Percentiles rank a stretch among this genome's conserved stretches.
These are phyloP conservation scores for Sarcophaga peregrina DNA, from an alignment of 1,140 invertebrate genomes.

Conservation along the genomic window DNA sequence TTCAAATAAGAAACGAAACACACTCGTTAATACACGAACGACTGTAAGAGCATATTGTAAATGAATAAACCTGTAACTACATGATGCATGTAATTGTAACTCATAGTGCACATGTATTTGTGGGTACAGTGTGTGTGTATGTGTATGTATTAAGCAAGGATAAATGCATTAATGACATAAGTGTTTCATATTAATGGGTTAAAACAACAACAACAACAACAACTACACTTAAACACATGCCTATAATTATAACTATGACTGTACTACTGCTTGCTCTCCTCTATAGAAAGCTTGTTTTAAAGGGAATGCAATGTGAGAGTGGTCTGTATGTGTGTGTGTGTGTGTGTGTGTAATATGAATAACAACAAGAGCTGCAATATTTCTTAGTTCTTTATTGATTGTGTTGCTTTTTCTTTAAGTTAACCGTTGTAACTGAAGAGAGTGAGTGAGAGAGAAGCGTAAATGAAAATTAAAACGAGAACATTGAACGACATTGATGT, in stretches of 20 bases:
- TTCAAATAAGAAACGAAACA: no score
- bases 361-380: background rate
- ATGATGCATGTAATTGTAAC: no score
- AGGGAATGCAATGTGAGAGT: background rate
- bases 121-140: background rate
- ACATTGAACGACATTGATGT: slow-evolving; percentile 13
- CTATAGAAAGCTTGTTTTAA: no score
- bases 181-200: slow-evolving; percentile 22
- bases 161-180: slow-evolving; percentile 27
- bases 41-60: no score
- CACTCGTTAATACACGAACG: no score
- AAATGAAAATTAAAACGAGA: background rate
- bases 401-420: background rate
- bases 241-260: no score
- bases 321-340: background rate
- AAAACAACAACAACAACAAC: slow-evolving; percentile 2
- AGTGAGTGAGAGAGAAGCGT: background rate
- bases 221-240: no score
- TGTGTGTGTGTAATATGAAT: background rate
- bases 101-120: no score
- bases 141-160: background rate
- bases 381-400: background rate
- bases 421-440: background rate
- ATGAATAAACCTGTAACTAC: no score
- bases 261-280: no score